phyloP scores from a whole-genome alignment of 2,113 vertebrate species.

The Dendrocopos noguchii region DNA sequence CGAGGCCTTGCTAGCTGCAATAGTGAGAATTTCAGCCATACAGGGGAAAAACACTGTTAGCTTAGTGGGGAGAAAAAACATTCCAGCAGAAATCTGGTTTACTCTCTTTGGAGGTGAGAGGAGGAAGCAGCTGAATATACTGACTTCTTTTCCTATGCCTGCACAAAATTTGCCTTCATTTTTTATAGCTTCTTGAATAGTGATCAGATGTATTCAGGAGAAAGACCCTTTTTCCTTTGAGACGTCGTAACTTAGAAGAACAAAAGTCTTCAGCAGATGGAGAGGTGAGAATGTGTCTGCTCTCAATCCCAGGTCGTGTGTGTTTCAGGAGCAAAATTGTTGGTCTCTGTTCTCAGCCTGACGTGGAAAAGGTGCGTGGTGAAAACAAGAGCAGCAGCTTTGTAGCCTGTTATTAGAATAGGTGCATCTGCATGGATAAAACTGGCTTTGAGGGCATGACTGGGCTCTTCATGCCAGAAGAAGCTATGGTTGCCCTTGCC shows the following conservation, averaged over 20 bases:
- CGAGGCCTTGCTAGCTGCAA: background rate
- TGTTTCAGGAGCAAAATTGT: background rate
- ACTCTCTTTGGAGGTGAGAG: background rate
- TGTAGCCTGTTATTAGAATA: fast-evolving
- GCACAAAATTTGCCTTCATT: background rate
- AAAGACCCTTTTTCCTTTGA: background rate
- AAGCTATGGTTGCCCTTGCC: background rate
- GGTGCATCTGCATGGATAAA: background rate
- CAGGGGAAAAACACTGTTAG: background rate
- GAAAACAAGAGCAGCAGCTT: background rate
- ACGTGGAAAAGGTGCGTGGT: background rate
- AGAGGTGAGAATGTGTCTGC: background rate
- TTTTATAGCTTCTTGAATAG: background rate
- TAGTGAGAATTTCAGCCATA: background rate
- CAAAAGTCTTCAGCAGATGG: background rate
- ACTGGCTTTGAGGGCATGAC: background rate
- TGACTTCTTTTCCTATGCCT: background rate
- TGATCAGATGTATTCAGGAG: fast-evolving
- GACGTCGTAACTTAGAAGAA: background rate
- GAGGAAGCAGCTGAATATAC: background rate
- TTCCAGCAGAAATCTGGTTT: background rate
- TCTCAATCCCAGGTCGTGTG: fast-evolving
- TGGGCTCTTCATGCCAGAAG: background rate
- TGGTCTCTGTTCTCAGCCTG: background rate
- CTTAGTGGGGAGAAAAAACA: background rate